Evolutionary conservation across 2,113 vertebrate genomes (phyloP), one percentile per base, ranked within the genome.

Genomic region (Corydoras sp.): DNA sequence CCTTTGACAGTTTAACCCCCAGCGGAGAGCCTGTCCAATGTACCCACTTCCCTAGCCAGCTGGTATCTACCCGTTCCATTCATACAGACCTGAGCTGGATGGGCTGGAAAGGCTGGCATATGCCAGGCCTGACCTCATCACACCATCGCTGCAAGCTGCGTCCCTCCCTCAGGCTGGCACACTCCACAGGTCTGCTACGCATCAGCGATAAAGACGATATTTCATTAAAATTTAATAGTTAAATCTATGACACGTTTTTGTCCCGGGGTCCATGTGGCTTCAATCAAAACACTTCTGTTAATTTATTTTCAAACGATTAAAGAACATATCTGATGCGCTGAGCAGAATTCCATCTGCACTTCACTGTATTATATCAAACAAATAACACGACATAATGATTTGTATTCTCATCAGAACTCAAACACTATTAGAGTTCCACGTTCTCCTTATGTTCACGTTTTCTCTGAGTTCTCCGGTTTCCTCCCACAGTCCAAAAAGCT

Each of bases 41-140:
- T 68, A 50, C 61, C 71, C 73, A 67, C 71, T 59, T 76, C 71
- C 71, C 63, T 11, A 70, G 62, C 78, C 78, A 77, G 78, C 78
- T 77, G 78, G 75, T 65, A 74, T 62, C 56, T 69, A 53, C 50
- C 56, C 73, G 48, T 65, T 78, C 65, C 24, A 59, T 56, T 75
- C 68, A 65, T 54, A 60, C 31, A 11, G 73, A 54, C 50, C 30
- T 24, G 72, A 65, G 50, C 64, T 75, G 65, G 68, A 72, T 64
- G 62, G 68, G 53, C 72, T 75, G 65, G 18, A 78, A 73, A 72
- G 65, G 72, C 69, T 72, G 77, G 72, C 77, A 78, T 78, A 78
- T 78, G 77, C 49, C 74, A 73, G 32, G 58, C 67, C 43, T 63
- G 77, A 75, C 77, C 77, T 75, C 77, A 62, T 71, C 73, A 78